Evolutionary conservation across 2,113 vertebrate genomes (phyloP).

Genomic region (Setophaga petechia): DNA sequence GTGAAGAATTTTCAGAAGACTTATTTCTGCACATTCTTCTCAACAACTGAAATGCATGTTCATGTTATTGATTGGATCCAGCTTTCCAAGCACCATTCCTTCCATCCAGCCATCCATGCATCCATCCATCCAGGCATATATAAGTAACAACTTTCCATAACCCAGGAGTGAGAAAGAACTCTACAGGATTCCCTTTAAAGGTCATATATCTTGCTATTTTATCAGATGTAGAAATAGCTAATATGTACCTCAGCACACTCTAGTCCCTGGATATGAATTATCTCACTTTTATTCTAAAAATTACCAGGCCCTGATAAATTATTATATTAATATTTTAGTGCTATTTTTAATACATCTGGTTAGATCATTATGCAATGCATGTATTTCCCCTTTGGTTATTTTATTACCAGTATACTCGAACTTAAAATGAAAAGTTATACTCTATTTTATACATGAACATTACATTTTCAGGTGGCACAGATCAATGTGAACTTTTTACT

Average conservation of each 20-base stretch:
- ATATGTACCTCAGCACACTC: background rate
- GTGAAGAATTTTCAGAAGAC: background rate
- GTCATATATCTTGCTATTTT: background rate
- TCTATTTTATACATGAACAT: background rate
- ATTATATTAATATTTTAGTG: background rate
- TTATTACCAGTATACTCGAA: background rate
- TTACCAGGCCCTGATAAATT: background rate
- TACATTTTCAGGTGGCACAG: background rate
- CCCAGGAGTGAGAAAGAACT: background rate
- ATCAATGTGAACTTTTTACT: slow-evolving; percentile 6
- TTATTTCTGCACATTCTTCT: background rate
- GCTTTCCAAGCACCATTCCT: background rate
- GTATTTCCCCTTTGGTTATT: slow-evolving; percentile 2
- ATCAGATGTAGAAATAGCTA: background rate
- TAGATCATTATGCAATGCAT: background rate
- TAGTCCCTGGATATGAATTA: background rate
- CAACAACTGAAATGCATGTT: background rate
- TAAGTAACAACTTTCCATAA: background rate
- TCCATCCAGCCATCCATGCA: too few relatives aligned
- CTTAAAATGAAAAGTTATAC: slow-evolving; percentile 11
- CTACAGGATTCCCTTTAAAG: background rate
- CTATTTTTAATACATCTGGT: slow-evolving; percentile 5
- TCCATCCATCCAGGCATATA: background rate
- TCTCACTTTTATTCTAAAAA: background rate
- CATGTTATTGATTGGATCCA: background rate